These are phyloP conservation scores for Lagocephalus sceleratus DNA, from an alignment of 2,797 vertebrate species.

Conservation along the genomic window DNA sequence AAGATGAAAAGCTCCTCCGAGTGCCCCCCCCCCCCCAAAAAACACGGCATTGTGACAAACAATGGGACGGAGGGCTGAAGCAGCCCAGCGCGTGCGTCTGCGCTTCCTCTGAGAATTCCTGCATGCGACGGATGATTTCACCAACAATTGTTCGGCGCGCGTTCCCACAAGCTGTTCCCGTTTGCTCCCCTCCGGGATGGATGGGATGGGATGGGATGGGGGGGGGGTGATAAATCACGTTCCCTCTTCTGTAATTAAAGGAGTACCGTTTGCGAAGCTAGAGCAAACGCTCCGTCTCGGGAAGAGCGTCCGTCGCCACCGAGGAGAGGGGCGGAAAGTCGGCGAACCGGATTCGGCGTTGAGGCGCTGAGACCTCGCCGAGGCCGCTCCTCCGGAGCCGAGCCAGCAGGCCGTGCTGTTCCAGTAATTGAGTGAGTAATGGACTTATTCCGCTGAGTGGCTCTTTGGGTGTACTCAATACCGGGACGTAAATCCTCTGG, in stretches of 20 bases:
- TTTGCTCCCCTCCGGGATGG: too few species aligned
- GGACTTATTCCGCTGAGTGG: conserved; percentile 78
- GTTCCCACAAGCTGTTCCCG: conserved; percentile 49
- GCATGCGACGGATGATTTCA: conserved; percentile 54
- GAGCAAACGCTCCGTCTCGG: conserved; percentile 49
- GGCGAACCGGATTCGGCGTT: conserved; percentile 49
- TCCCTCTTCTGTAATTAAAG: conserved; percentile 61
- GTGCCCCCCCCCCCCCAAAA: too few species aligned
- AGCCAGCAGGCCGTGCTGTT: conserved; percentile 70
- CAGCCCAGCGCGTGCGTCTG: conserved; percentile 10
- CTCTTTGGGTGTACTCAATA: conserved; percentile 71
- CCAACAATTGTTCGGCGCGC: conserved; percentile 27
- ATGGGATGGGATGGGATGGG: too few species aligned
- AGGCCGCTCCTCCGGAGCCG: conserved; percentile 57
- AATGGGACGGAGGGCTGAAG: conserved; percentile 29
- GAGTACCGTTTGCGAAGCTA: conserved; percentile 42
- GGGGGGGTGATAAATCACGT: conserved; percentile 59
- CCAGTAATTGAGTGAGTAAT: conserved; percentile 79
- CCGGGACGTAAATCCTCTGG: conserved; percentile 72
- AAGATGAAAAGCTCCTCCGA: conserved; percentile 69
- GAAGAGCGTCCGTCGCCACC: conserved; percentile 37
- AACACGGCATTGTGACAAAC: conserved; percentile 64
- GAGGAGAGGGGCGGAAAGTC: conserved; percentile 25
- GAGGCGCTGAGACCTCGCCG: conserved; percentile 59
- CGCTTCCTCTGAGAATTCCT: conserved; percentile 54